phyloP scores from a whole-genome alignment of 1,140 invertebrate genomes.

The Cyphomyrmex costatus region DNA sequence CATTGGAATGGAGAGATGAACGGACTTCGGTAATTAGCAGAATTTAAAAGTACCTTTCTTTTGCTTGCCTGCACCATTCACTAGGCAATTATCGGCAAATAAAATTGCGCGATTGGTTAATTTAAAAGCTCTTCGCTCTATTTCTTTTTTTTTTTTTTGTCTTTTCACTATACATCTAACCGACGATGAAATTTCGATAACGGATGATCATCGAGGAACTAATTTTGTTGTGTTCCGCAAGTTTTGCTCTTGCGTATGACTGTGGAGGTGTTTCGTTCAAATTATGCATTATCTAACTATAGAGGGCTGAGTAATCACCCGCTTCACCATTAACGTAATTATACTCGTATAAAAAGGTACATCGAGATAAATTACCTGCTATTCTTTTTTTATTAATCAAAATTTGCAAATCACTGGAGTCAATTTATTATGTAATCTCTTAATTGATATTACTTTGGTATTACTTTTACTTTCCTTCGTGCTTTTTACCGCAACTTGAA shows the following conservation, averaged over 20 bases:
- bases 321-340: background rate
- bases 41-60: constrained; percentile 47
- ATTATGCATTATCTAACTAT: background rate
- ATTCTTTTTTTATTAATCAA: background rate
- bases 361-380: background rate
- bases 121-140: constrained; percentile 51
- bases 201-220: constrained; percentile 8
- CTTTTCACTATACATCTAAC: constrained; percentile 14
- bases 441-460: background rate
- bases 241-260: background rate
- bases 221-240: constrained; percentile 13
- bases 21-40: constrained; percentile 34
- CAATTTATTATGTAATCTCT: background rate
- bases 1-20: background rate
- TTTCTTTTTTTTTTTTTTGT: constrained; percentile 5
- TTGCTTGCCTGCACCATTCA: constrained; percentile 27
- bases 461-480: background rate
- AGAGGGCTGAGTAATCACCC: background rate
- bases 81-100: constrained; percentile 57
- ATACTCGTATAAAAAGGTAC: background rate
- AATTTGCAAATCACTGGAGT: background rate
- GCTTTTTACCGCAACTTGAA: background rate
- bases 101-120: constrained; percentile 48
- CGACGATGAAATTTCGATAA: constrained; percentile 39
- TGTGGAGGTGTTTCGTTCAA: constrained; percentile 28